These are phyloP conservation scores for Euplexia lucipara DNA, from an alignment of 2,888 invertebrate species.

Conservation along the genomic window DNA sequence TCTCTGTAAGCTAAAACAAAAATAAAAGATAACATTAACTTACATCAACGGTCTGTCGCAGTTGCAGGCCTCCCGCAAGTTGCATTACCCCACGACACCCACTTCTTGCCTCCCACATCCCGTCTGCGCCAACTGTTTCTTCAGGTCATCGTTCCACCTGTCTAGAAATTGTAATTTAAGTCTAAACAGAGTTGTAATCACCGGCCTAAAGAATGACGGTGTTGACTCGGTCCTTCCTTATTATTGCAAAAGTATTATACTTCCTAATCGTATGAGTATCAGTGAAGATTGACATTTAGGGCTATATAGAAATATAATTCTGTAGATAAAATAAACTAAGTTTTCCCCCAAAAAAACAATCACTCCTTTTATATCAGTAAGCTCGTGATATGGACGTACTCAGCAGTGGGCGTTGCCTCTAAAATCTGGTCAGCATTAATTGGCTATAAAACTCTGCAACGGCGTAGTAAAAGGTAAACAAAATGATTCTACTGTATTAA, in stretches of 20 bases:
- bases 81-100: conserved; percentile 41
- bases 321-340: not conserved
- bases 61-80: conserved; percentile 36
- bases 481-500: conserved; percentile 17
- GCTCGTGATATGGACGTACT: conserved; percentile 26
- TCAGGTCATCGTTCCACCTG: conserved; percentile 33
- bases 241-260: not conserved
- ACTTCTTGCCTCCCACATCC: conserved; percentile 43
- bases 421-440: conserved; percentile 38
- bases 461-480: conserved; percentile 32
- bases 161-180: conserved; percentile 20
- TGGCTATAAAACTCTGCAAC: conserved; percentile 37
- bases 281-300: not conserved
- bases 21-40: conserved; percentile 40
- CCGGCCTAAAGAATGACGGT: not conserved
- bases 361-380: not conserved
- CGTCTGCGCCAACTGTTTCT: conserved; percentile 33
- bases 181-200: not conserved
- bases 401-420: conserved; percentile 25
- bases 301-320: not conserved
- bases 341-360: not conserved
- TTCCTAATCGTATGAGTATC: too few species aligned
- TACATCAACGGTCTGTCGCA: conserved; percentile 24
- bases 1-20: conserved; percentile 29
- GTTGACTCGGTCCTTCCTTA: not conserved